Evolutionary conservation across 2,797 vertebrate genomes (phyloP).

Genomic region (Scleropages formosus): DNA sequence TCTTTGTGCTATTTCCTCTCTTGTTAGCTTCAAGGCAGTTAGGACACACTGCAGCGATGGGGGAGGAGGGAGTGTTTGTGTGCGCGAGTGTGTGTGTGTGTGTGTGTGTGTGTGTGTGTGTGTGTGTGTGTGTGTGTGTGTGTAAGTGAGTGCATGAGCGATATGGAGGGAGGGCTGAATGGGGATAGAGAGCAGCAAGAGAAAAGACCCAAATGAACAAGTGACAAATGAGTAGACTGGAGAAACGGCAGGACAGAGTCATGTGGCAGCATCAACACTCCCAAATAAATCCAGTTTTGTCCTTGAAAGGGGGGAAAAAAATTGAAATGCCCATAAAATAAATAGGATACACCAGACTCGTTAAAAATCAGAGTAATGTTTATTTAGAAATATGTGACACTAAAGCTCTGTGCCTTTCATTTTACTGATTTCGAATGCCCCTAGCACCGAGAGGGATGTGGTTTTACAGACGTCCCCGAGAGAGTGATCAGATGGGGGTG

Average conservation of each 20-base stretch:
- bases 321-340: neutral
- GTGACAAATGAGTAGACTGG: neutral
- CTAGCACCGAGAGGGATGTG: slow-evolving; percentile 14
- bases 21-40: slow-evolving; percentile 76
- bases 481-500: neutral
- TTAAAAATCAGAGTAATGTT: neutral
- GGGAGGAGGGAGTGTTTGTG: slow-evolving; percentile 70
- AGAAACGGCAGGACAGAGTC: neutral
- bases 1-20: slow-evolving; percentile 72
- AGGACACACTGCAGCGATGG: slow-evolving; percentile 79
- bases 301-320: slow-evolving; percentile 3
- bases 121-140: slow-evolving; percentile 37
- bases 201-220: slow-evolving; percentile 50
- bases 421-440: neutral
- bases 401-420: neutral
- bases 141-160: slow-evolving; percentile 57
- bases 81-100: slow-evolving; percentile 56
- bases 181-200: slow-evolving; percentile 52
- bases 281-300: neutral
- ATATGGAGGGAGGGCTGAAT: slow-evolving; percentile 14
- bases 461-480: neutral
- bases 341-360: neutral
- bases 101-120: slow-evolving; percentile 52
- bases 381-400: neutral
- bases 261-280: neutral